Percentiles rank a stretch among this genome's conserved stretches.
Conservation (phyloP, 1,140 invertebrate genomes). For the Araneus ventricosus region DNA sequence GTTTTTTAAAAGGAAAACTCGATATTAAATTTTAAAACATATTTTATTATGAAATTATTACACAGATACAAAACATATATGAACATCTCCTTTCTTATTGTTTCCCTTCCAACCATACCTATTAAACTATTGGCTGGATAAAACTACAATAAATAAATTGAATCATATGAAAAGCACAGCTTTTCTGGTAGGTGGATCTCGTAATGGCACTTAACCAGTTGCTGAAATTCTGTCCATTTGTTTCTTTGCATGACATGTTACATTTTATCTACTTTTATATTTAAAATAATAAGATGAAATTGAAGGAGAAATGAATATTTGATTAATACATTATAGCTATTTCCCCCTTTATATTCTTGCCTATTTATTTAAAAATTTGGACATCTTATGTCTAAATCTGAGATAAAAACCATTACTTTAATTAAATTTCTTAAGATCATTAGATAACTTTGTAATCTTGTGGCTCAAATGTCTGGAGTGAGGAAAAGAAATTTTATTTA, state of each 20-base stretch:
- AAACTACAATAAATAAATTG: not conserved
- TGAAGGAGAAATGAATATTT: not conserved
- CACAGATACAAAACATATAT: not conserved
- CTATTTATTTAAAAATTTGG: too few relatives aligned
- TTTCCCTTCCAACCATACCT: not conserved
- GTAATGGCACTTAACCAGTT: not conserved
- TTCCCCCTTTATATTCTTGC: too few relatives aligned
- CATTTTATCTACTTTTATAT: not conserved
- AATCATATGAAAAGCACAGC: not conserved
- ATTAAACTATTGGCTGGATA: not conserved
- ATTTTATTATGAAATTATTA: conserved; percentile 20
- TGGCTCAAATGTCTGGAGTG: too few relatives aligned
- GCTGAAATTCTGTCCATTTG: not conserved
- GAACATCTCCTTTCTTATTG: not conserved
- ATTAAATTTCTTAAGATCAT: too few relatives aligned
- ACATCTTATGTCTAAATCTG: too few relatives aligned
- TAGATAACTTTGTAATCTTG: too few relatives aligned
- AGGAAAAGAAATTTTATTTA: too few relatives aligned
- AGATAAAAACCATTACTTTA: too few relatives aligned
- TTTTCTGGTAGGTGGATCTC: not conserved
- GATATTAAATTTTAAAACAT: too few relatives aligned
- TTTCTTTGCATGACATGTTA: not conserved
- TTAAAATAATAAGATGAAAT: not conserved
- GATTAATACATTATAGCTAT: too few relatives aligned
- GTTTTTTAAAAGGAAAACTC: too few relatives aligned